Base-by-base conservation (phyloP, 2,797 vertebrate species). In the Hydrolagus colliei region DNA sequence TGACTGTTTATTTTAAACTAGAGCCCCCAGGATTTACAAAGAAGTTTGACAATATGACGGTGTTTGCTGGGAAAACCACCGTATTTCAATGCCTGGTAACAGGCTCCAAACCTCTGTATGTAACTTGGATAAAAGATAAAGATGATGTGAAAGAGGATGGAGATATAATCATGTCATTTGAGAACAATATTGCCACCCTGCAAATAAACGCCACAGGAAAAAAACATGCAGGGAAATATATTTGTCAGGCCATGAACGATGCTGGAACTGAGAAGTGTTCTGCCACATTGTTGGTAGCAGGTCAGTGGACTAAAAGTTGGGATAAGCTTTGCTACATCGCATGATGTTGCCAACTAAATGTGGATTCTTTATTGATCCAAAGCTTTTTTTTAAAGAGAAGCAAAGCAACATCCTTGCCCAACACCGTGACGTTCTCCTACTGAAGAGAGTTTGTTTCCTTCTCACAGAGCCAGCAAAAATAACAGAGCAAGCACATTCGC, bases 61-160 rank as follows among this genome's bases (percentile, higher is more conserved):
- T 93, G 1, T 90, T 99, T 90, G 89, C 99, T 91, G 97, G 96
- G 89, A 93, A 95, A 86, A 89, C 91, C 9, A 95, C 95, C 35
- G 90, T 93, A 86, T 98, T 99, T 89, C 95, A 96, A 88, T 95
- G 97, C 20, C 41, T 91, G 0, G 88, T 98, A 88, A 90, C 88
- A 63, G 98, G 98, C 0, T 97, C 98, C 82, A 93, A 95, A 13
- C 96, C 95, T 32, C 91, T 99, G 86, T 94, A 93, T 86, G 91
- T 98, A 35, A 95, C 95, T 79, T 99, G 98, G 98, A 95, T 98
- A 87, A 99, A 98, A 93, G 97, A 98, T 88, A 97, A 98, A 87
- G 95, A 93, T 91, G 96, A 97, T 91, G 92, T 99, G 87, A 90
- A 96, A 87, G 95, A 98, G 0, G 96, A 97, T 89, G 91, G 95